Percentiles rank a stretch among this genome's conserved stretches.
Conservation (phyloP, 2,113 vertebrate genomes). For the Crotophaga sulcirostris region DNA sequence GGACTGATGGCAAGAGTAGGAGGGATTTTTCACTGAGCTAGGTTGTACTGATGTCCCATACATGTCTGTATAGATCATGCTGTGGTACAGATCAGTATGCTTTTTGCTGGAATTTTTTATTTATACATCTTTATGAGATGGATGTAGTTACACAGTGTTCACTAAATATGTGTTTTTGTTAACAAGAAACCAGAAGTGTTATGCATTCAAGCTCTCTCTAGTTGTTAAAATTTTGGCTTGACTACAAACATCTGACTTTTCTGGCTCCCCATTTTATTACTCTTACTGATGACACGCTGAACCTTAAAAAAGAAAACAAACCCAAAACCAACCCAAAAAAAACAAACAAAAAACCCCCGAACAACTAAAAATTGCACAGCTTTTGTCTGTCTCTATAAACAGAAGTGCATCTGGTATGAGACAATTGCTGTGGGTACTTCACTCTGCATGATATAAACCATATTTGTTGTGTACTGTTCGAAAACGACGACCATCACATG, state of each 20-base stretch:
- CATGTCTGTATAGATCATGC: background rate
- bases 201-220: background rate
- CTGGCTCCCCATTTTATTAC: background rate
- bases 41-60: background rate
- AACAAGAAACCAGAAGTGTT: background rate
- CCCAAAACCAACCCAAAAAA: no score
- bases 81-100: background rate
- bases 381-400: background rate
- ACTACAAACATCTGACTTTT: background rate
- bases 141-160: background rate
- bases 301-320: background rate
- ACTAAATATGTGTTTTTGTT: background rate
- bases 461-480: background rate
- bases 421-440: background rate
- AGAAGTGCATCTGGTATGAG: background rate
- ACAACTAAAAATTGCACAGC: background rate
- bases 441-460: background rate
- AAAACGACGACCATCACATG: rapidly evolving
- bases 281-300: background rate
- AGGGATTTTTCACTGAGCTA: background rate
- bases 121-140: background rate
- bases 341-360: background rate
- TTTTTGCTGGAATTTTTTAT: background rate
- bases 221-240: background rate
- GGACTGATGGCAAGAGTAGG: background rate